Conservation (phyloP, 2,888 invertebrate genomes). For the Congeria kusceri region DNA sequence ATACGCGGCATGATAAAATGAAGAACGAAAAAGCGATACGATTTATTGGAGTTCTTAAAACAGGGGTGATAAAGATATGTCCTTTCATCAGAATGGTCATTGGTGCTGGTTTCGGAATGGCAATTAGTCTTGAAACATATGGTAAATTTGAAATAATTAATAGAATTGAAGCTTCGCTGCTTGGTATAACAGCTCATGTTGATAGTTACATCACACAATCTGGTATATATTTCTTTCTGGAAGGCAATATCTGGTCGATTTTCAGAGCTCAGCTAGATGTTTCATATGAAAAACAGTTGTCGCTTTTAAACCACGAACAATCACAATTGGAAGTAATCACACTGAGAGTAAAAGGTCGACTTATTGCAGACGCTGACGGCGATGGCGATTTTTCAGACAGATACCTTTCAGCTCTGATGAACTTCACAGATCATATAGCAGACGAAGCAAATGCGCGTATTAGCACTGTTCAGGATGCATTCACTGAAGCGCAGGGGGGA, state of each 20-base stretch:
- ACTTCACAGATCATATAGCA: conserved; percentile 24
- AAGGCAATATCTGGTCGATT: conserved; percentile 59
- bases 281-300: conserved; percentile 23
- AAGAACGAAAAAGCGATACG: conserved; percentile 39
- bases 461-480: conserved; percentile 40
- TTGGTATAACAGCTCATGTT: conserved; percentile 40
- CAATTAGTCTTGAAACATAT: conserved; percentile 30
- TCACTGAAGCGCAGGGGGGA: conserved; percentile 29
- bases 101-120: conserved; percentile 33
- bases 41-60: conserved; percentile 16
- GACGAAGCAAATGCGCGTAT: conserved; percentile 49
- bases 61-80: conserved; percentile 1
- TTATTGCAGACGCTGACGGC: conserved; percentile 42
- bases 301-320: not conserved
- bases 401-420: conserved; percentile 51
- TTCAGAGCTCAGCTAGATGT: conserved; percentile 51
- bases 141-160: conserved; percentile 30
- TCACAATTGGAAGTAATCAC: not conserved
- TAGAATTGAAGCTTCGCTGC: conserved; percentile 30
- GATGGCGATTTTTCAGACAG: conserved; percentile 51
- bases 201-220: conserved; percentile 46
- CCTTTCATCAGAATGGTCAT: conserved; percentile 13
- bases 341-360: conserved; percentile 37
- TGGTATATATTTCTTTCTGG: conserved; percentile 35
- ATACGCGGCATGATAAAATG: conserved; percentile 28